A percentile compares a stretch with the other conserved stretches of the same genome.
Conservation (phyloP, 1,140 invertebrate species). For the Drosophila arawakana region DNA sequence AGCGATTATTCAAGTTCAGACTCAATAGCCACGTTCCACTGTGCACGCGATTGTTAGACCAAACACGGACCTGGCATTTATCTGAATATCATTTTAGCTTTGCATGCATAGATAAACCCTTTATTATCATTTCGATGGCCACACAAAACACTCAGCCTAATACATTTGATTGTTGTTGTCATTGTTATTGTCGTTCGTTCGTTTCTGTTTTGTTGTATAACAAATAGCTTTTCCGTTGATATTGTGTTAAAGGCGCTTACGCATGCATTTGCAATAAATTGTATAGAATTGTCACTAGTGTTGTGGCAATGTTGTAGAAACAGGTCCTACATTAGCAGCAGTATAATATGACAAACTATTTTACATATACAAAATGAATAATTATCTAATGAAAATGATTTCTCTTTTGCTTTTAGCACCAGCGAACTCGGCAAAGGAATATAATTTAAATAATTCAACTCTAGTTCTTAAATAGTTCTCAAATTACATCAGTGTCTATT, state of each 20-base stretch:
- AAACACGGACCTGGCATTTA: constrained; percentile 12
- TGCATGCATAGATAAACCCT: constrained; percentile 56
- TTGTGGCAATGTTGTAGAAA: constrained; percentile 32
- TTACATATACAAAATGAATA: constrained; percentile 15
- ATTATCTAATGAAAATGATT: background rate
- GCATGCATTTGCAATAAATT: constrained; percentile 73
- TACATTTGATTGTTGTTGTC: constrained; percentile 29
- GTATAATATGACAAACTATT: background rate
- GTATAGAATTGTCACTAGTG: constrained; percentile 50
- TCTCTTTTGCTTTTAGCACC: constrained; percentile 48
- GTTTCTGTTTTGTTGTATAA: constrained; percentile 38
- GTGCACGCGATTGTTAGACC: constrained; percentile 21
- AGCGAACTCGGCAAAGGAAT: background rate
- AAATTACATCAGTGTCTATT: constrained; percentile 48
- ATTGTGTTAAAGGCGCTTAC: constrained; percentile 48
- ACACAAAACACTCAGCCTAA: constrained; percentile 27
- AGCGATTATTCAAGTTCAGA: constrained; percentile 15
- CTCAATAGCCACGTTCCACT: constrained; percentile 17
- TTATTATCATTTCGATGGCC: constrained; percentile 54
- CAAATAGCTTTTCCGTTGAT: constrained; percentile 59
- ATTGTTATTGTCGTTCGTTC: constrained; percentile 8
- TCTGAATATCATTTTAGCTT: constrained; percentile 20
- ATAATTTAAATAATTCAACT: constrained; percentile 24
- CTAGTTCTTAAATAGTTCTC: constrained; percentile 6
- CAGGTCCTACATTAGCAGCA: background rate